Evolutionary conservation across 2,797 vertebrate species (phyloP).

Genomic region (Trachurus trachurus): DNA sequence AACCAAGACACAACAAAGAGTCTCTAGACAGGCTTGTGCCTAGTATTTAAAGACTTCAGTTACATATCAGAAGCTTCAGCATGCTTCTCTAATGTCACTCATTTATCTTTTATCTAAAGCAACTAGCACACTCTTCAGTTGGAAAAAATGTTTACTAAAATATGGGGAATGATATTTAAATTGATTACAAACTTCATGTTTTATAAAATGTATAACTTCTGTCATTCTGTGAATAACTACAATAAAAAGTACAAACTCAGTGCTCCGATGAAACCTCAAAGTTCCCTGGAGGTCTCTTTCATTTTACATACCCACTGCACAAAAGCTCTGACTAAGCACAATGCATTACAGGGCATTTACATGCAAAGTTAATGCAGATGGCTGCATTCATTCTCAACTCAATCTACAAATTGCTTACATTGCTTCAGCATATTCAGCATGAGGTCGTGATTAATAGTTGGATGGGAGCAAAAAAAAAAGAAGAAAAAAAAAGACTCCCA

Average conservation of each 20-base stretch:
- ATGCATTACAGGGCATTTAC: slow-evolving; percentile 28
- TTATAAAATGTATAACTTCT: neutral
- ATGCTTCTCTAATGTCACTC: neutral
- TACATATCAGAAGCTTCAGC: neutral
- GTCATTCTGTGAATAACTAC: neutral
- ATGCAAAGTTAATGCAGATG: slow-evolving; percentile 44
- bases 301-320: slow-evolving; percentile 42
- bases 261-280: slow-evolving; percentile 20
- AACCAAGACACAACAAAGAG: neutral
- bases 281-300: slow-evolving; percentile 38
- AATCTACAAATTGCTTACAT: slow-evolving; percentile 53
- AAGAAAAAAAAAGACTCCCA: neutral
- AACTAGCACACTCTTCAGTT: neutral
- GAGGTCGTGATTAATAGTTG: slow-evolving; percentile 43
- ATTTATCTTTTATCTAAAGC: neutral
- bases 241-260: slow-evolving; percentile 17
- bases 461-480: neutral
- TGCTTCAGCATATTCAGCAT: slow-evolving; percentile 30
- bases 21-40: neutral
- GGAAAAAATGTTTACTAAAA: slow-evolving; percentile 12
- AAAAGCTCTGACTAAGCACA: slow-evolving; percentile 62
- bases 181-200: neutral
- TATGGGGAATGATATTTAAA: neutral
- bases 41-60: neutral
- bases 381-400: slow-evolving; percentile 42